Percentiles rank a stretch among this genome's conserved stretches.
phyloP scores from a whole-genome alignment of 2,797 vertebrate genomes.

The Phoxinus dragarum region DNA sequence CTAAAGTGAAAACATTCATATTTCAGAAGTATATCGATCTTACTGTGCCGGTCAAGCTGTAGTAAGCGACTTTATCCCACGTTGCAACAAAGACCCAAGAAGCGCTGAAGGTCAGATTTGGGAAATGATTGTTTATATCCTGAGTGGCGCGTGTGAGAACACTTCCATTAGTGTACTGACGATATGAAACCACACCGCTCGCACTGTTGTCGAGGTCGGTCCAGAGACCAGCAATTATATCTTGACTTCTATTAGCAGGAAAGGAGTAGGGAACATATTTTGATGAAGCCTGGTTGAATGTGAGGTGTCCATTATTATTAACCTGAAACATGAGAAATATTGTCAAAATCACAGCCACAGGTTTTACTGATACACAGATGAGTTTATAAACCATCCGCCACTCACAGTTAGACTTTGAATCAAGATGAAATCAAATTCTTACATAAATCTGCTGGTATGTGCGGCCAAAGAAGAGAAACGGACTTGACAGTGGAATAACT shows the following conservation, averaged over 20 bases:
- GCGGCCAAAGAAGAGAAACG: too few species aligned
- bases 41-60: too few species aligned
- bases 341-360: background rate
- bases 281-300: background rate
- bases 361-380: background rate
- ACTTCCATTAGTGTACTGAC: background rate
- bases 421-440: background rate
- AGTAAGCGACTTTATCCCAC: background rate
- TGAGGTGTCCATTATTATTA: slow-evolving; percentile 35
- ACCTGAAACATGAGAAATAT: slow-evolving; percentile 4
- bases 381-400: too few species aligned
- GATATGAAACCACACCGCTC: background rate
- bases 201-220: background rate
- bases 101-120: background rate
- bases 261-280: background rate
- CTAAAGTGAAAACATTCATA: too few species aligned
- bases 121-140: background rate
- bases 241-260: background rate
- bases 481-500: too few species aligned
- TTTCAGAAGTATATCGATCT: too few species aligned
- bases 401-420: background rate
- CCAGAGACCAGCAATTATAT: background rate
- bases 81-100: slow-evolving; percentile 1
- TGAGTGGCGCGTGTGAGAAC: background rate
- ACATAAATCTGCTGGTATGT: too few species aligned